Evolutionary conservation across 2,888 invertebrate species (phyloP), one percentile per base, ranked within the genome.

Genomic region (Drosophila melanocephala): DNA sequence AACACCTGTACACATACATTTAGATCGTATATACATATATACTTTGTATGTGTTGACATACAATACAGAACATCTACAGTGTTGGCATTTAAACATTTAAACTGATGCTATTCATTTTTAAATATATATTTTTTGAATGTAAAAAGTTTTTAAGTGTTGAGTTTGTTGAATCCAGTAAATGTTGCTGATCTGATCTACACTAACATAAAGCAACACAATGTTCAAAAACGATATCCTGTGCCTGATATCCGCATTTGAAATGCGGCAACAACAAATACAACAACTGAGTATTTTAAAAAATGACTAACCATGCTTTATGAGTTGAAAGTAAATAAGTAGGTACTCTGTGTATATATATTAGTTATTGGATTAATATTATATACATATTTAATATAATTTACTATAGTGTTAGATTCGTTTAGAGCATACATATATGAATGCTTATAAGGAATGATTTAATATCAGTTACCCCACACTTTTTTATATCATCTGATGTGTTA

Each of bases 1-100:
- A 32, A 60, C 32, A 52, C 26, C n/a, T 68, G 30, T 69, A 65
- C 57, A 66, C 72, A 59, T 66, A 74, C 61, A 56, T 72, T 63
- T 64, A 70, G 71, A 73, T 47, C 30, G 44, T 70, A 30, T 63
- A 71, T 78, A 71, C 66, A 72, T 70, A 68, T 55, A 68, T 57
- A 68, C 59, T 64, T 63, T 61, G 39, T 26, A 32, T 47, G 32
- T n/a, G 37, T 28, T 44, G 32, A 32, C 42, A 58, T 14, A 32
- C 32, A 59, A 58, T 14, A 32, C 32, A 59, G 22, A n/a, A 44
- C 5, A 58, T 32, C 57, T 42, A 30, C 14, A n/a, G 37, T 30
- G 7, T 57, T 57, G 30, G 30, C 16, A 32, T 22, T 44, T 26
- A 47, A 47, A 47, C 12, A 47, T 33, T 47, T 56, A 26, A 56